Conservation (phyloP, 1,140 invertebrate genomes). For the Aphidius ervi region DNA sequence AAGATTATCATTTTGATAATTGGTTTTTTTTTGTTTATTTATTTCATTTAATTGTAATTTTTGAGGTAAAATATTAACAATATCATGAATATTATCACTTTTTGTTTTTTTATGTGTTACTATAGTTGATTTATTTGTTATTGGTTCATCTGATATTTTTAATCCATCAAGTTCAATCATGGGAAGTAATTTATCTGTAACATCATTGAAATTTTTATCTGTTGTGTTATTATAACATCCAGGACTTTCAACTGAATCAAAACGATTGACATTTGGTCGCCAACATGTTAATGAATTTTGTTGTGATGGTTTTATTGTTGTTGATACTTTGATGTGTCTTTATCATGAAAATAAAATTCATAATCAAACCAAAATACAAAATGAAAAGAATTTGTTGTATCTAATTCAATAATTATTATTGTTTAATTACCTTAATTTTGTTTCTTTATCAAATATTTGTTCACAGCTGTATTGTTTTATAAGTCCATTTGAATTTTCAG, state of each 20-base stretch:
- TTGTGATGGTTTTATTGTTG: no score
- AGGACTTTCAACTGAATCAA: no score
- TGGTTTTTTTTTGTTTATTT: neutral
- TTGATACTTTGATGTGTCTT: no score
- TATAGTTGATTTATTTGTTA: neutral
- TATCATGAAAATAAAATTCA: no score
- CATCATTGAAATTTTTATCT: no score
- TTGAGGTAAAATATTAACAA: neutral
- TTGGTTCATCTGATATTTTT: neutral
- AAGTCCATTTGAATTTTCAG: constrained; percentile 18
- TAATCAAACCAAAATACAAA: no score
- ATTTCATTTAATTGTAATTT: neutral
- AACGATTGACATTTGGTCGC: no score
- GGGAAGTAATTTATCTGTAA: neutral
- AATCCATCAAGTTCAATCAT: neutral
- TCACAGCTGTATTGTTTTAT: constrained; percentile 36
- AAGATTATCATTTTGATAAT: neutral
- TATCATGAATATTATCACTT: neutral
- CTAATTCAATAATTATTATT: neutral
- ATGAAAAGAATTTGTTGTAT: no score
- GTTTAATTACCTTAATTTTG: constrained; percentile 28
- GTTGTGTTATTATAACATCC: no score
- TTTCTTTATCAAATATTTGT: constrained; percentile 28
- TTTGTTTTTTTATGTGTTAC: neutral
- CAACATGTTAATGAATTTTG: no score